These are phyloP conservation scores for Meteorus colon DNA, from an alignment of 2,888 invertebrate genomes.

Conservation along the genomic window DNA sequence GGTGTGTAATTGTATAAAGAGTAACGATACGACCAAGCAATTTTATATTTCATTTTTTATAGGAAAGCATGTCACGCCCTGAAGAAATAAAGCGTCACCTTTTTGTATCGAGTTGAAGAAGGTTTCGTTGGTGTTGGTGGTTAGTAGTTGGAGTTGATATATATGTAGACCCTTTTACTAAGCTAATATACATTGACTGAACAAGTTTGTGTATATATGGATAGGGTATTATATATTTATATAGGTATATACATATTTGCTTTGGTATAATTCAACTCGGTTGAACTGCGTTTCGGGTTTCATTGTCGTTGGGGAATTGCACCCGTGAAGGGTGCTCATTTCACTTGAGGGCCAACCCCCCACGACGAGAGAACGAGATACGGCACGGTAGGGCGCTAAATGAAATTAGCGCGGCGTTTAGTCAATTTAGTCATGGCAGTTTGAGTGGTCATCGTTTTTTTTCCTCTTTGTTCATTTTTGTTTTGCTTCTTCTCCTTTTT, in stretches of 20 bases:
- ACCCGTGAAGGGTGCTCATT: constrained; percentile 4
- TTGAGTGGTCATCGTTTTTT: constrained; percentile 59
- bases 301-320: constrained; percentile 1
- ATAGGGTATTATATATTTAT: background rate
- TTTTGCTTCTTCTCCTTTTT: background rate
- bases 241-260: constrained; percentile 16
- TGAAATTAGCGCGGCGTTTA: constrained; percentile 71
- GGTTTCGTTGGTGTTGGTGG: background rate
- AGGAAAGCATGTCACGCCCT: constrained; percentile 49
- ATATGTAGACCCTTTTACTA: background rate
- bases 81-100: constrained; percentile 49
- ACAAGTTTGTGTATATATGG: background rate
- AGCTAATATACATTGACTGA: background rate
- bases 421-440: constrained; percentile 66
- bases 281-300: constrained; percentile 3
- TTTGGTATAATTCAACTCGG: constrained; percentile 1
- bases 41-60: constrained; percentile 43
- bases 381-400: constrained; percentile 65
- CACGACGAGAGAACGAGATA: constrained; percentile 52
- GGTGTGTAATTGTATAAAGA: constrained; percentile 35
- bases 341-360: constrained; percentile 59
- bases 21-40: constrained; percentile 31
- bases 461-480: constrained; percentile 35
- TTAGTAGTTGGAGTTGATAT: no score
- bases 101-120: constrained; percentile 1